Conservation (phyloP, 2,888 invertebrate species). For the Rhamphomyia laevipes region DNA sequence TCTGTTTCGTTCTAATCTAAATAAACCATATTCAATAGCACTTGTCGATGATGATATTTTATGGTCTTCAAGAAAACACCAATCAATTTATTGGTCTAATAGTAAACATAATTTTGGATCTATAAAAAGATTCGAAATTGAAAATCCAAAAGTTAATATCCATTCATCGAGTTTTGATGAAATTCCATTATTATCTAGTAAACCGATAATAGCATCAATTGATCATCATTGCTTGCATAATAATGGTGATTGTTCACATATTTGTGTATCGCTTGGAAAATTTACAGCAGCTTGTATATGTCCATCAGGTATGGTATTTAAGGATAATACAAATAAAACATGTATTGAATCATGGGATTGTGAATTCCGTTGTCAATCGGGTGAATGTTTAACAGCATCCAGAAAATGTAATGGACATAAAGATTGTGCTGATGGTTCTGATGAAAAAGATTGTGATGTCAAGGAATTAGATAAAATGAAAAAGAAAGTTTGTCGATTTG, state of each 20-base stretch:
- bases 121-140: constrained; percentile 28
- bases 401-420: constrained; percentile 45
- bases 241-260: constrained; percentile 58
- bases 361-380: constrained; percentile 40
- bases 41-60: constrained; percentile 52
- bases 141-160: constrained; percentile 20
- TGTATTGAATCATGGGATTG: constrained; percentile 47
- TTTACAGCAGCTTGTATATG: constrained; percentile 44
- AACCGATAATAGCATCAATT: constrained; percentile 5
- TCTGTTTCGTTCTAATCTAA: constrained; percentile 37
- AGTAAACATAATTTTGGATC: constrained; percentile 34
- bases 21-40: constrained; percentile 46
- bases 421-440: constrained; percentile 47
- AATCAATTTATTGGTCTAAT: constrained; percentile 48
- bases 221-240: constrained; percentile 46
- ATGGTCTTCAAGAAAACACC: constrained; percentile 51
- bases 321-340: constrained; percentile 36
- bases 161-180: constrained; percentile 21
- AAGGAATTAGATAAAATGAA: constrained; percentile 26
- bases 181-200: constrained; percentile 23
- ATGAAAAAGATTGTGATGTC: constrained; percentile 40
- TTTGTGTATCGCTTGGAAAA: constrained; percentile 49
- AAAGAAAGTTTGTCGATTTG: constrained; percentile 31
- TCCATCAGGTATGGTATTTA: constrained; percentile 50
- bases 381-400: constrained; percentile 43